Evolutionary conservation across 2,797 vertebrate genomes (phyloP), one percentile per base, ranked within the genome.

Genomic region (Adrianichthys oophorus): DNA sequence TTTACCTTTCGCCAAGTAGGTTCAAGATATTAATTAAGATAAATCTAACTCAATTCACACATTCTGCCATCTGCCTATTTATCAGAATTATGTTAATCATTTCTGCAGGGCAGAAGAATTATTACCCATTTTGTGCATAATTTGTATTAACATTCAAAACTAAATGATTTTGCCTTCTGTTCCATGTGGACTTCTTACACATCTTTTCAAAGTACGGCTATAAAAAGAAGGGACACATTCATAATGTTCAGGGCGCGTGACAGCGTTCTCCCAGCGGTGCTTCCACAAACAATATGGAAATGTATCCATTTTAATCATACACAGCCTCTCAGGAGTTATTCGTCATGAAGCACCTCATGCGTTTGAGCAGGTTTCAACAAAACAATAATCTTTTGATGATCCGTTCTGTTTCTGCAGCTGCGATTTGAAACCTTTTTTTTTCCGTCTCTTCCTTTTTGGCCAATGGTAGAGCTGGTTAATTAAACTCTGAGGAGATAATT

Each of bases 1-100:
- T 95, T 95, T 96, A 96, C 95, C 95, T 97, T 95, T 92, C 90
- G 93, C 90, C 78, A 93, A 96, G 92, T 92, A 89, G 88, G 93
- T 96, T 96, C 93, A 92, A 97, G 98, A 98, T 99, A 97, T 99
- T 99, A 98, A 99, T 99, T 99, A 98, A 99, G 98, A 99, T 99
- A 98, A 98, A 98, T 96, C 93, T 92, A 94, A 93, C 94, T 96
- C 95, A 94, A 97, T 96, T 98, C 95, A 94, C 92, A 95, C 92
- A 95, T 95, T 93, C 95, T 94, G 94, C 95, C 96, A 97, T 98
- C 95, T 93, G 92, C 93, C 96, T 97, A 99, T 99, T 99, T 98
- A 99, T 99, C 96, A 97, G 96, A 98, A 98, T 99, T 99, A 99
- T 97, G 96, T 94, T 98, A 99, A 99, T 98, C 95, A 97, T 98